A percentile compares a stretch with the other conserved stretches of the same genome.
These are phyloP conservation scores for Colaptes auratus DNA, from an alignment of 2,113 vertebrate genomes.

Conservation along the genomic window DNA sequence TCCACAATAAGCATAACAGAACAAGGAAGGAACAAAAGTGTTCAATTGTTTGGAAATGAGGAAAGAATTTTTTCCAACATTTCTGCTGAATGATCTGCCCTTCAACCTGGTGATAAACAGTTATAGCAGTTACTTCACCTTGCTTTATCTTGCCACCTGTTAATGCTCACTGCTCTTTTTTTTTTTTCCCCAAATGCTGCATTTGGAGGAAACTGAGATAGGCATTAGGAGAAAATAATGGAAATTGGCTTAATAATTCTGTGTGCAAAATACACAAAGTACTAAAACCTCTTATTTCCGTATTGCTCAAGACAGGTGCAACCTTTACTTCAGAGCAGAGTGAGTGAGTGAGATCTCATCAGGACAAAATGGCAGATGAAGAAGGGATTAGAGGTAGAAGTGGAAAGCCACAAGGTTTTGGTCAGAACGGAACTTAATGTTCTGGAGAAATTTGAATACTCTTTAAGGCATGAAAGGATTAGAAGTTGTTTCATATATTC, in stretches of 20 bases:
- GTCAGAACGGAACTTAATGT: not conserved
- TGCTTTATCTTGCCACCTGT: not conserved
- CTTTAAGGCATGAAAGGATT: not conserved
- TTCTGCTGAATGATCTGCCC: not conserved
- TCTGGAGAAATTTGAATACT: not conserved
- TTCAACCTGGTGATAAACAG: not conserved
- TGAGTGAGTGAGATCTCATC: accelerated
- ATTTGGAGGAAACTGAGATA: not conserved
- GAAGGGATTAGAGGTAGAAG: not conserved
- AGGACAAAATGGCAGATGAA: not conserved
- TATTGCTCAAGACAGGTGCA: not conserved
- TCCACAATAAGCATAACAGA: not conserved
- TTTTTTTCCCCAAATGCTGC: not conserved
- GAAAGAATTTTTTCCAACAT: not conserved
- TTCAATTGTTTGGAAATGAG: not conserved
- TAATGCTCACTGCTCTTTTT: not conserved
- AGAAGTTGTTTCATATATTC: not conserved
- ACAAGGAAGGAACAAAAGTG: not conserved
- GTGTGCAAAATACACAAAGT: not conserved
- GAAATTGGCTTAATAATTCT: not conserved
- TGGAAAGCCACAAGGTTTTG: not conserved
- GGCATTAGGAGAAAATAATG: not conserved
- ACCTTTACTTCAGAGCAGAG: not conserved
- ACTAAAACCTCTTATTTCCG: not conserved
- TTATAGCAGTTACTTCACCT: not conserved